These are phyloP conservation scores for Diachasma alloeum DNA, from an alignment of 1,140 invertebrate genomes.

Conservation along the genomic window DNA sequence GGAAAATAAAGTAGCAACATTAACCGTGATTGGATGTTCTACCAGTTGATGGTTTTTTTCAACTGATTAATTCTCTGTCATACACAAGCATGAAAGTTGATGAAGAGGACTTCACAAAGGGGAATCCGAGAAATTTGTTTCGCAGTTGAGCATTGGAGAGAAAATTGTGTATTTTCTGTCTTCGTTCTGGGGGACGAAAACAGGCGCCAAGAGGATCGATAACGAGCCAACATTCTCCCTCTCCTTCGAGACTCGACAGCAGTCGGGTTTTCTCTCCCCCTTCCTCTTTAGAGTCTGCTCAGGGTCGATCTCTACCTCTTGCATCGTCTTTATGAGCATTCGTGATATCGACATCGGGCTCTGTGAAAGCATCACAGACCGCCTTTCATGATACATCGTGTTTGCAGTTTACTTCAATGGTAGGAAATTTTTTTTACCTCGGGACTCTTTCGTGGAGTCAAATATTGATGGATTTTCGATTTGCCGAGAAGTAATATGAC, in stretches of 20 bases:
- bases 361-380: constrained; percentile 10
- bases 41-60: too few species aligned
- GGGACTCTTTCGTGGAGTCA: neutral
- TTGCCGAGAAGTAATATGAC: too few species aligned
- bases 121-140: neutral
- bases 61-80: too few species aligned
- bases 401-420: constrained; percentile 17
- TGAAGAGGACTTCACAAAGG: neutral
- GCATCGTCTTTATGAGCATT: constrained; percentile 26
- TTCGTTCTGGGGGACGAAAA: neutral
- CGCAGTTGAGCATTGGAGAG: neutral
- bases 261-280: neutral
- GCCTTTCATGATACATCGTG: constrained; percentile 28
- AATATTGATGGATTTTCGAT: too few species aligned
- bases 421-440: neutral
- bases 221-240: constrained; percentile 23
- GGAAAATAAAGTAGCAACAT: neutral
- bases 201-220: constrained; percentile 28
- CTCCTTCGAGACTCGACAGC: neutral
- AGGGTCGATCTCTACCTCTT: neutral
- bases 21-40: neutral
- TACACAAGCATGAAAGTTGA: too few species aligned
- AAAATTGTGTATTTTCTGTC: neutral
- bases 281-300: neutral
- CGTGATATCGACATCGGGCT: constrained; percentile 2